These are phyloP conservation scores for Steinernema scapterisci DNA, from an alignment of 2,888 invertebrate species.

Conservation along the genomic window DNA sequence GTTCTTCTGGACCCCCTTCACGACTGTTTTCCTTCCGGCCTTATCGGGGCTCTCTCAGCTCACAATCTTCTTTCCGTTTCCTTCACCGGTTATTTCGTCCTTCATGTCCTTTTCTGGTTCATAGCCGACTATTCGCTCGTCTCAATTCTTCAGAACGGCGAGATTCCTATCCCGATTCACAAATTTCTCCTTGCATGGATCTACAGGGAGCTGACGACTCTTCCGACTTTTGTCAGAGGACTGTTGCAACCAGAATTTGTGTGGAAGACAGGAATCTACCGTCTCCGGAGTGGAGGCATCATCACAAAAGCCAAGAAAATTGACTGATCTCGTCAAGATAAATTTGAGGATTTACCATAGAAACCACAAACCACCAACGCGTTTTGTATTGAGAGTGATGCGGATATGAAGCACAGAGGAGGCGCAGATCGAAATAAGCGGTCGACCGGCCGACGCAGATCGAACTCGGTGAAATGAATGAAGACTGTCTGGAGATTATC, in stretches of 20 bases:
- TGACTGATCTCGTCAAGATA: background rate
- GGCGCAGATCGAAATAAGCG: too few species aligned
- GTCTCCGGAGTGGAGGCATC: slow-evolving; percentile 87
- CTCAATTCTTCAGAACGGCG: slow-evolving; percentile 72
- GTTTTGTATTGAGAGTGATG: too few species aligned
- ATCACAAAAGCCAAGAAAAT: slow-evolving; percentile 23
- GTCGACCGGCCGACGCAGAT: too few species aligned
- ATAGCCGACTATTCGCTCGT: slow-evolving; percentile 90
- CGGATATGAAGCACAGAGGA: too few species aligned
- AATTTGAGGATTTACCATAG: too few species aligned
- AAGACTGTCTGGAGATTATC: too few species aligned
- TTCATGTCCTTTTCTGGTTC: slow-evolving; percentile 92
- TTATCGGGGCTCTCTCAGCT: slow-evolving; percentile 85
- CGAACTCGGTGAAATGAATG: too few species aligned
- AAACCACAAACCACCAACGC: too few species aligned
- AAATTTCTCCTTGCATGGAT: slow-evolving; percentile 91
- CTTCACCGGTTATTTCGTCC: slow-evolving; percentile 78
- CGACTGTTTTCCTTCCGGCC: slow-evolving; percentile 90
- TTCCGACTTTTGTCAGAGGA: slow-evolving; percentile 84
- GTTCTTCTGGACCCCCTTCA: slow-evolving; percentile 82
- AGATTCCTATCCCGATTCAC: slow-evolving; percentile 88
- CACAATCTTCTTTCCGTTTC: slow-evolving; percentile 84
- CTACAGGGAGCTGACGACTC: slow-evolving; percentile 86
- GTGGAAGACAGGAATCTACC: slow-evolving; percentile 85
- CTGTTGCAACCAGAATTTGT: slow-evolving; percentile 84